A percentile compares a stretch with the other conserved stretches of the same genome.
phyloP scores from a whole-genome alignment of 2,797 vertebrate species.

The Lithobates pipiens region DNA sequence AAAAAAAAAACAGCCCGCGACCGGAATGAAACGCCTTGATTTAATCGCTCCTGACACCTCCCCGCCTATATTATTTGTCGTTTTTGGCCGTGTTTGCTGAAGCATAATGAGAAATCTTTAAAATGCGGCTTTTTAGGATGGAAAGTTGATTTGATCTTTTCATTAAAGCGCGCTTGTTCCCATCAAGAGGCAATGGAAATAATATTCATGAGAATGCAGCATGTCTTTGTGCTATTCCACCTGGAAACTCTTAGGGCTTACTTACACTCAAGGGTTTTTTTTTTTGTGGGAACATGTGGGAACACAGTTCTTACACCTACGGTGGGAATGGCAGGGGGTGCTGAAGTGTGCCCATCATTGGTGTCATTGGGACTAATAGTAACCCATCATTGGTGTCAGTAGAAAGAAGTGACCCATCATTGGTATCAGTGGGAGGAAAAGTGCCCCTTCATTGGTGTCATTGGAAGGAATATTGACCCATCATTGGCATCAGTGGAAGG shows the following conservation, averaged over 20 bases:
- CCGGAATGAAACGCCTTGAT: constrained; percentile 13
- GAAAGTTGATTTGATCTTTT: constrained; percentile 1
- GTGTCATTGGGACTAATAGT: no score
- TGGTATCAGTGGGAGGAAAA: no score
- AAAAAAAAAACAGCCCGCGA: background rate
- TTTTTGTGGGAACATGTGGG: no score
- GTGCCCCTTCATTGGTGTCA: no score
- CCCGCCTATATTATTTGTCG: background rate
- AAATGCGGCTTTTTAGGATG: background rate
- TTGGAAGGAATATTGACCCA: no score
- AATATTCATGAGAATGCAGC: background rate
- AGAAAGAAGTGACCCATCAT: no score
- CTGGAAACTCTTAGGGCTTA: background rate
- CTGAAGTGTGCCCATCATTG: no score
- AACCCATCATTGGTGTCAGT: no score
- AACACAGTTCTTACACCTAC: no score
- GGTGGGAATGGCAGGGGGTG: no score
- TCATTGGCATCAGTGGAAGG: no score
- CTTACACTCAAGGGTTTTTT: no score
- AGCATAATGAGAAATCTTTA: background rate
- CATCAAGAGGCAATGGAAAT: background rate
- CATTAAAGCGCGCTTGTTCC: background rate
- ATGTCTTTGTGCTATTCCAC: background rate
- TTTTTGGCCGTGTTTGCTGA: background rate
- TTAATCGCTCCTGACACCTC: constrained; percentile 4